Percentiles rank a stretch among this genome's conserved stretches.
Conservation (phyloP, 2,113 vertebrate genomes). For the human (Homo sapiens) region DNA sequence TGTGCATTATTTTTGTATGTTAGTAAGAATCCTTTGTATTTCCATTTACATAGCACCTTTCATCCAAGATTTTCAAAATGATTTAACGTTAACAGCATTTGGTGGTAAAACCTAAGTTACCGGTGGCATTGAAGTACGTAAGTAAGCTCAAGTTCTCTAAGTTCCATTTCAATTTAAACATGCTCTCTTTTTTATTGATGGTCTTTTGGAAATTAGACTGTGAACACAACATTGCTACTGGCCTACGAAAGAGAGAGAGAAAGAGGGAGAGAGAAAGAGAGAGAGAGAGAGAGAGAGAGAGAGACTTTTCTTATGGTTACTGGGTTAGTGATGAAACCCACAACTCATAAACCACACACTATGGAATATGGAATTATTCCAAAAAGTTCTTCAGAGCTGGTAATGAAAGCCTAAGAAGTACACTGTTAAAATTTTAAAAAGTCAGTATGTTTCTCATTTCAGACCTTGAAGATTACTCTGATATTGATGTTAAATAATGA, state of each 20-base stretch:
- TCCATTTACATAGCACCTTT: slow-evolving; percentile 80
- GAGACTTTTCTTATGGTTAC: slow-evolving; percentile 20
- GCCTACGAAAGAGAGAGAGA: background rate
- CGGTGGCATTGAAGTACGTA: slow-evolving; percentile 37
- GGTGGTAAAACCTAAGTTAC: slow-evolving; percentile 54
- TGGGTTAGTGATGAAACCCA: slow-evolving; percentile 62
- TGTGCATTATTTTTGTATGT: slow-evolving; percentile 62
- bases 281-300: background rate
- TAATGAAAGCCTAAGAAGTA: slow-evolving; percentile 57
- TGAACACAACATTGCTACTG: slow-evolving; percentile 54
- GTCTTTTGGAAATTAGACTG: slow-evolving; percentile 65
- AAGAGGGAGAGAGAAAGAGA: background rate
- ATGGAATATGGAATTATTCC: slow-evolving; percentile 34
- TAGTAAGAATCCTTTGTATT: slow-evolving; percentile 72
- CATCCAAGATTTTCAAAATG: slow-evolving; percentile 67
- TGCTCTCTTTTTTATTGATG: slow-evolving; percentile 52
- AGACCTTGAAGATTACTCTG: slow-evolving; percentile 35
- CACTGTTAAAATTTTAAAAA: slow-evolving; percentile 64
- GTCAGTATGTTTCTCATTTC: slow-evolving; percentile 39
- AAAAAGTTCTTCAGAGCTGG: slow-evolving; percentile 52
- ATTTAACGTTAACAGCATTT: slow-evolving; percentile 65
- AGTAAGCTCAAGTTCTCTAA: slow-evolving; percentile 59
- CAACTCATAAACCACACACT: slow-evolving; percentile 51
- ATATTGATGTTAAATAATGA: slow-evolving; percentile 68
- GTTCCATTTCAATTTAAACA: slow-evolving; percentile 55